Percentiles rank a stretch among this genome's conserved stretches.
phyloP scores from a whole-genome alignment of 2,888 invertebrate species.

The Ischnura elegans region DNA sequence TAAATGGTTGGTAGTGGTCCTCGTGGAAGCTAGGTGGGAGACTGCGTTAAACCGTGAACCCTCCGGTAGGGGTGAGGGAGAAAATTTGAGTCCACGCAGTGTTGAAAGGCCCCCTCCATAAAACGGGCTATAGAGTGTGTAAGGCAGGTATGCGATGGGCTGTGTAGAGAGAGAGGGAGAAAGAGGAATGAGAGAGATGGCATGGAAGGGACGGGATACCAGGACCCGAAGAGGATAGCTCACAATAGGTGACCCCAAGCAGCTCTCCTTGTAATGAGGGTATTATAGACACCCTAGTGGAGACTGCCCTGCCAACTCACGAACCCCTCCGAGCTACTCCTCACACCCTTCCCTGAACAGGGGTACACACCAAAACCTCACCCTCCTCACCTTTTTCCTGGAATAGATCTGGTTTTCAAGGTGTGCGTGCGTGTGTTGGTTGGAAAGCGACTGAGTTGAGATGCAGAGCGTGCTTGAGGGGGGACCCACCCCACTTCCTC shows the following conservation, averaged over 20 bases:
- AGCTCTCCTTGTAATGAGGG: conserved; percentile 66
- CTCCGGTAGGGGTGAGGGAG: not conserved
- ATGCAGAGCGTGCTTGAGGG: conserved; percentile 12
- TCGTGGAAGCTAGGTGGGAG: not conserved
- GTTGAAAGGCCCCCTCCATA: not conserved
- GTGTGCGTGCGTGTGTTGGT: not conserved
- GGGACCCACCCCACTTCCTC: not conserved
- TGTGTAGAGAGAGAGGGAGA: not conserved
- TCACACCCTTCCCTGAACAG: not conserved
- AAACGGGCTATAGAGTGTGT: not conserved
- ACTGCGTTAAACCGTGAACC: not conserved
- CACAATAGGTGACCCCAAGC: conserved; percentile 64
- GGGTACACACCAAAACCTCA: no score
- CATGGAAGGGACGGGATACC: not conserved
- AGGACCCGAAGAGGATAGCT: not conserved
- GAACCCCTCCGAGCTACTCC: not conserved
- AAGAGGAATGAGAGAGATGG: not conserved
- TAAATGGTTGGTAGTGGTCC: no score
- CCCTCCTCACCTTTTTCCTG: not conserved
- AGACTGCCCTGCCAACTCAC: not conserved
- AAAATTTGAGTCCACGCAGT: not conserved
- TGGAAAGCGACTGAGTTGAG: not conserved
- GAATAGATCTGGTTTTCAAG: conserved; percentile 65
- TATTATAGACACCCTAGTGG: conserved; percentile 62
- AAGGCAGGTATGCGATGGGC: not conserved